Evolutionary conservation across 2,888 invertebrate genomes (phyloP), one percentile per base, ranked within the genome.

Genomic region (Drosophila putrida): DNA sequence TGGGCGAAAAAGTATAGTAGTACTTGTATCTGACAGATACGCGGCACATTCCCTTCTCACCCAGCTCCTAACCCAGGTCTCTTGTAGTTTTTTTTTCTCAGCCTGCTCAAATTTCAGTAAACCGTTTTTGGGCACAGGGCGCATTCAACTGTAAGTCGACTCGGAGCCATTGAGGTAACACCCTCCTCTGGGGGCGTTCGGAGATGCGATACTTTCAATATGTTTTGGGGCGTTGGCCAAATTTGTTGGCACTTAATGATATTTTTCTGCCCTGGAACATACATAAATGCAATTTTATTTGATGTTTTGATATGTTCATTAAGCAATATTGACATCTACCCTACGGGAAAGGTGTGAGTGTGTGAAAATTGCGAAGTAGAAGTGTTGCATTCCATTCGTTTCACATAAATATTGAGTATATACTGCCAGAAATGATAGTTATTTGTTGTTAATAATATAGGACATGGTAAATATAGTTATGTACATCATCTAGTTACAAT

Each of bases 231-330:
- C 66, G 78, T 77, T 67, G 59, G 64, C 70, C 78, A 71, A 78
- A 35, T 71, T 80, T 63, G 67, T 59, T 61, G 11, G 47, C 65
- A 55, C 57, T 62, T 51, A 68, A 64, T 61, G 64, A 63, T 78
- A 67, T 64, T 57, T 54, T 28, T 51, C 55, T 54, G 60, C 25
- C 9, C 9, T 50, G 43, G 20, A 44, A 39, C 35, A 53, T 63
- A 77, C 88, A 85, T 60, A 74, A 88, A 88, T 88, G 86, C 88
- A 88, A 85, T 88, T 73, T 76, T 69, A 57, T 63, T 73, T 55
- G 55, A 27, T 80, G 80, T 88, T 84, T 70, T 88, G 84, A 84
- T 84, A 75, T 84, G 88, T 88, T 84, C 88, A 84, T 83, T 79
- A 88, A 58, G 84, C 86, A 82, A 77, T 77, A 55, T 53, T 62